Base-by-base conservation (phyloP, 1,140 invertebrate species). In the Drosophila tsacasi region DNA sequence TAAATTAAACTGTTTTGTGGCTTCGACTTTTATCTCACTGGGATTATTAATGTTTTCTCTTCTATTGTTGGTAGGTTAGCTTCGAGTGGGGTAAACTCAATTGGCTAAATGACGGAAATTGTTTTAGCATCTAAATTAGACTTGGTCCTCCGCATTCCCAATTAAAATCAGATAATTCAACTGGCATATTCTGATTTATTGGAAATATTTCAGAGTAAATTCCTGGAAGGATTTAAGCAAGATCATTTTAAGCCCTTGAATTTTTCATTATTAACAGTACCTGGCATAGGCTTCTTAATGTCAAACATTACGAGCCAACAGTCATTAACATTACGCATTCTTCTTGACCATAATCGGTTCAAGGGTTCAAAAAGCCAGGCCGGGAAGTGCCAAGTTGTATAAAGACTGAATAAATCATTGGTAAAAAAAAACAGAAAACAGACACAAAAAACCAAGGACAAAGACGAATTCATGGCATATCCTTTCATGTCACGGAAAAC, bases 361-460 rank as follows among this genome's bases (percentile, higher is more conserved):
- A 73, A 73, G 54, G 68, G 67, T 50, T 73, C 37, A 73, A 73
- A 61, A 73, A 73, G 67, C 55, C 71, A 73, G 30, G 37, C 46
- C 71, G 60, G 49, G 12, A 68, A 68, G 37, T 57, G 39, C 25
- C 30, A 67, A 46, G 37, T 42, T 21, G 30, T 23, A 37, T 25
- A 76, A 52, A 27, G 62, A 30, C 52, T 19, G 66, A 52, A 76
- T 76, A 76, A 76, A 77, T 76, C 74, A 76, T 54, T 77, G 58
- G 19, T 72, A 52, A 54, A 67, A 52, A 54, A 67, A 76, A 42
- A 65, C 4, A 47, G 4, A 15, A 44, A 69, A n/a, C 1, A 40
- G 1, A n/a, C 27, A 27, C 0, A n/a, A 17, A 37, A 65, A 15
- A n/a, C 6, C 21, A 68, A 49, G 46, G 59, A 46, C 27, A 69